A percentile compares a stretch with the other conserved stretches of the same genome.
phyloP scores from a whole-genome alignment of 2,888 invertebrate genomes.

The Galerucella nymphaeae region DNA sequence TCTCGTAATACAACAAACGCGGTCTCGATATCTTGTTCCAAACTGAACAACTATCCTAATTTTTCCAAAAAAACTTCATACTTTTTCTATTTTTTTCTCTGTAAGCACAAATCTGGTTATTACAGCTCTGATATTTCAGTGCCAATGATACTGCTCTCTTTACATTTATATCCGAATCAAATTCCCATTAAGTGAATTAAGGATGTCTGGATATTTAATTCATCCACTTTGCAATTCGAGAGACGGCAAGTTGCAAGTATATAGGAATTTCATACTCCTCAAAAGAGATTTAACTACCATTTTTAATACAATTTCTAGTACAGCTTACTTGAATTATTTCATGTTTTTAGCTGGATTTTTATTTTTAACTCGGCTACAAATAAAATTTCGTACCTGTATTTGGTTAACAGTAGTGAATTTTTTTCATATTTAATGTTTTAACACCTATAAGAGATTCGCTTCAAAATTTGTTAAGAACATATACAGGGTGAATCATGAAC shows the following conservation, averaged over 20 bases:
- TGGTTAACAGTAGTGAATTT: background rate
- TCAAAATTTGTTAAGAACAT: too few species aligned
- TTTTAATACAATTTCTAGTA: background rate
- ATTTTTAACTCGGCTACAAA: background rate
- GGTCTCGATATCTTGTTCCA: too few species aligned
- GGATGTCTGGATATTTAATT: conserved; percentile 35
- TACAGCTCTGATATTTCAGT: conserved; percentile 24
- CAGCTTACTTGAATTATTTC: background rate
- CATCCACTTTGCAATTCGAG: conserved; percentile 28
- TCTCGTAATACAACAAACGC: too few species aligned
- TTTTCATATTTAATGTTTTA: too few species aligned
- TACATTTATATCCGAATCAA: conserved; percentile 34
- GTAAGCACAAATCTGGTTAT: background rate
- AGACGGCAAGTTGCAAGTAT: conserved; percentile 7
- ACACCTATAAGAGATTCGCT: too few species aligned
- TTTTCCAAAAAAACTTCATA: too few species aligned
- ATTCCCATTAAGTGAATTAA: conserved; percentile 35
- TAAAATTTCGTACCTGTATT: background rate
- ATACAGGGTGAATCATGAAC: too few species aligned
- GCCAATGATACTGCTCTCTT: conserved; percentile 30
- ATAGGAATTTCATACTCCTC: conserved; percentile 1
- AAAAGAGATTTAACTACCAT: conserved; percentile 11
- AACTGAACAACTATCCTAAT: too few species aligned
- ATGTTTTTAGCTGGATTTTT: conserved; percentile 3
- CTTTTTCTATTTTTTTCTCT: background rate